A percentile compares a stretch with the other conserved stretches of the same genome.
phyloP scores from a whole-genome alignment of 37 sponge, comb jelly and placozoan species.

The Halichondria panicea region DNA sequence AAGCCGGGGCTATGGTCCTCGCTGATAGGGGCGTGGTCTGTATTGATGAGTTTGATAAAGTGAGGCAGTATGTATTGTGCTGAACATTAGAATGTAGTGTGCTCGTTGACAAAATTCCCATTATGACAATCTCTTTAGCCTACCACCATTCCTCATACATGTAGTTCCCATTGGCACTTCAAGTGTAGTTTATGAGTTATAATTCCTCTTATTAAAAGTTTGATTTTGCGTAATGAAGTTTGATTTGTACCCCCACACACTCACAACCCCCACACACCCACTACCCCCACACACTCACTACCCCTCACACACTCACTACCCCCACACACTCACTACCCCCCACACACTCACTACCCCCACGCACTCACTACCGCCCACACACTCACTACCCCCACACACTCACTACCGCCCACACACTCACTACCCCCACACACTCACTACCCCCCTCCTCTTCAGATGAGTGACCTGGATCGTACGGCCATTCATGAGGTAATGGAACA shows the following conservation, averaged over 20 bases:
- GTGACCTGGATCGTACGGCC: constrained; percentile 98
- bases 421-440: too few species aligned
- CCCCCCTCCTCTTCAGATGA: constrained; percentile 71
- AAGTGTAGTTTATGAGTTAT: not conserved
- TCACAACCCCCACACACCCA: too few species aligned
- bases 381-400: too few species aligned
- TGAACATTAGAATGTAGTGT: not conserved
- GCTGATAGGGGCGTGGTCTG: constrained; percentile 99
- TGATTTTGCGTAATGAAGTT: not conserved
- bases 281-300: too few species aligned
- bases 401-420: too few species aligned
- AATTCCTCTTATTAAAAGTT: not conserved
- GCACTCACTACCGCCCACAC: too few species aligned
- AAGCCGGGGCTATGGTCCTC: constrained; percentile 99
- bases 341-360: too few species aligned
- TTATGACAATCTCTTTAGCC: not conserved
- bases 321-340: too few species aligned
- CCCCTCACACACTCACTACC: too few species aligned
- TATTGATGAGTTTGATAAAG: constrained; percentile 99
- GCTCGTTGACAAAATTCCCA: not conserved
- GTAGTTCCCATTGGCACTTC: not conserved
- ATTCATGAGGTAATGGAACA: constrained; percentile 99
- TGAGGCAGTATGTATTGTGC: not conserved
- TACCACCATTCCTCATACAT: not conserved
- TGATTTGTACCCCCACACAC: too few species aligned